phyloP scores from a whole-genome alignment of 2,113 vertebrate species.

The Onychostruthus taczanowskii region DNA sequence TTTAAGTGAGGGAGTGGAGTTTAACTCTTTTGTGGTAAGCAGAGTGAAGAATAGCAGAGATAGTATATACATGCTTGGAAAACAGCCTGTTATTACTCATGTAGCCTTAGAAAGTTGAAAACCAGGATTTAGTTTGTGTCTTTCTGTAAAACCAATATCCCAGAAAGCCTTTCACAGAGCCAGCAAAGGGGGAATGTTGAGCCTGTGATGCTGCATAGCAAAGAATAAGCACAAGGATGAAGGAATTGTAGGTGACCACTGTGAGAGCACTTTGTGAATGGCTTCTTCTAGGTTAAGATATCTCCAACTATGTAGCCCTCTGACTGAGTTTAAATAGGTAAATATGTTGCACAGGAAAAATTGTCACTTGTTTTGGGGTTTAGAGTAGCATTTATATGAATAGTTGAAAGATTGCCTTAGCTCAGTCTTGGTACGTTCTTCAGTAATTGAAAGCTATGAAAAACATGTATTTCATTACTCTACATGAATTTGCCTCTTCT shows the following conservation, averaged over 20 bases:
- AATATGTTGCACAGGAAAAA: not conserved
- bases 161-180: not conserved
- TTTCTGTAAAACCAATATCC: not conserved
- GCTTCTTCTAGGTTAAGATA: not conserved
- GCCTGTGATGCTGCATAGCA: not conserved
- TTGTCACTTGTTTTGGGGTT: not conserved
- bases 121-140: not conserved
- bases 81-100: not conserved
- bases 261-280: not conserved
- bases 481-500: not conserved
- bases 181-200: not conserved
- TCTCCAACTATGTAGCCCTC: not conserved
- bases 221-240: not conserved
- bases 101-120: not conserved
- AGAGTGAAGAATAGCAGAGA: not conserved
- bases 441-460: not conserved
- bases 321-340: not conserved
- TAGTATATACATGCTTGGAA: not conserved
- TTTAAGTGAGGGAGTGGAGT: no score
- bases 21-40: not conserved
- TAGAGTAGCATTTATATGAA: not conserved
- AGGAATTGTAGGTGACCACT: not conserved
- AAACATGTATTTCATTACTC: not conserved
- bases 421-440: not conserved
- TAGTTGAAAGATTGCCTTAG: not conserved